Percentiles rank a stretch among this genome's conserved stretches.
Evolutionary conservation across 2,888 invertebrate genomes (phyloP).

Genomic region (Volucella zonaria): DNA sequence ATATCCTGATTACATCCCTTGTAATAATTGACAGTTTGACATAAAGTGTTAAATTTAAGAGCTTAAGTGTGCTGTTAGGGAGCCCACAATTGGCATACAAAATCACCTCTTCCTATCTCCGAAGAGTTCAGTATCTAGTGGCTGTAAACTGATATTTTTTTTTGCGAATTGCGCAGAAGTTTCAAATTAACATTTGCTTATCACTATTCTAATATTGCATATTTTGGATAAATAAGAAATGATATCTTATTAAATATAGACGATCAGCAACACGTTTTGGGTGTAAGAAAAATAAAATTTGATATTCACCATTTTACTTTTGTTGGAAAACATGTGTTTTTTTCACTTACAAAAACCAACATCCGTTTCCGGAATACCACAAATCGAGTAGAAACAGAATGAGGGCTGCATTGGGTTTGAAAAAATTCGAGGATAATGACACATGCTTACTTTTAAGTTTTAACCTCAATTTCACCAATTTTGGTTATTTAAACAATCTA

Average conservation of each 20-base stretch:
- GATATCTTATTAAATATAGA: neutral
- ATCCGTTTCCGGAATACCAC: conserved; percentile 60
- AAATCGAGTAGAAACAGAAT: conserved; percentile 53
- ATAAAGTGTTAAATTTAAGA: too few relatives aligned
- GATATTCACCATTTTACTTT: conserved; percentile 45
- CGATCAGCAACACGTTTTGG: neutral
- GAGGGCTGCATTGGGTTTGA: neutral
- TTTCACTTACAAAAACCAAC: neutral
- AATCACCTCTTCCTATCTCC: too few relatives aligned
- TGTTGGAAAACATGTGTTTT: conserved; percentile 22
- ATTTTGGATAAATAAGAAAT: neutral
- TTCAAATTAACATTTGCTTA: conserved; percentile 56
- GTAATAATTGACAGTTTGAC: too few relatives aligned
- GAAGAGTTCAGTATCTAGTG: neutral
- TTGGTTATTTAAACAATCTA: conserved; percentile 42
- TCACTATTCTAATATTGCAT: conserved; percentile 47
- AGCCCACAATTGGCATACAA: too few relatives aligned
- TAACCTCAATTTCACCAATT: conserved; percentile 58
- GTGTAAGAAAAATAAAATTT: neutral
- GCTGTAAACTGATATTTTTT: conserved; percentile 13
- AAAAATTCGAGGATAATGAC: conserved; percentile 48
- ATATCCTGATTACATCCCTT: too few relatives aligned
- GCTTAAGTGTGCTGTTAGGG: too few relatives aligned
- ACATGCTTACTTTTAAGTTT: conserved; percentile 41
- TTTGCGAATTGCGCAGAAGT: conserved; percentile 27